Evolutionary conservation across 23 tunicate genomes (phyloP).

Genomic region (Aplidium turbinatum): DNA sequence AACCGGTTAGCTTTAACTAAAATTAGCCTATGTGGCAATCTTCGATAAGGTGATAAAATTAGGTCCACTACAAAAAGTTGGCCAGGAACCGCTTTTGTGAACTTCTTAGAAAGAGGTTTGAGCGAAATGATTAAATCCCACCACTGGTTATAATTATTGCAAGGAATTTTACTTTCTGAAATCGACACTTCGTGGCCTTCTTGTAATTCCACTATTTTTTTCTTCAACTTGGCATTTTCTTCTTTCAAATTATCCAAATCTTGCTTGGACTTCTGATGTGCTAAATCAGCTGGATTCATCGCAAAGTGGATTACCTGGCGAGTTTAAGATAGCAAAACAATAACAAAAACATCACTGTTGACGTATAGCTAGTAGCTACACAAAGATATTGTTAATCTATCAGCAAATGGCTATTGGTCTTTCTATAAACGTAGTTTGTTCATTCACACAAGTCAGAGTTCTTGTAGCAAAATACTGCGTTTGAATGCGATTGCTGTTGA

Average conservation of each 20-base stretch:
- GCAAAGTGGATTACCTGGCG: constrained; percentile 62
- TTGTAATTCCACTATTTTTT: constrained; percentile 43
- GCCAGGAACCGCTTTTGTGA: no score
- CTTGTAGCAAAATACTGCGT: no score
- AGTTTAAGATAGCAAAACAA: not conserved
- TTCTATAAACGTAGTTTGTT: not conserved
- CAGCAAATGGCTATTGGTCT: no score
- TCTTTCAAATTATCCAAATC: constrained; percentile 35
- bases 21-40: no score
- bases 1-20: no score
- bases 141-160: constrained; percentile 7
- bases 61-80: not conserved
- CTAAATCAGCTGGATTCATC: constrained; percentile 81
- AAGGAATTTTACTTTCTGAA: constrained; percentile 49
- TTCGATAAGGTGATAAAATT: no score
- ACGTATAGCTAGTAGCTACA: no score
- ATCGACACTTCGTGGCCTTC: constrained; percentile 68
- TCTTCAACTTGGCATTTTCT: constrained; percentile 37
- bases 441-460: not conserved
- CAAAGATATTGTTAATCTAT: no score
- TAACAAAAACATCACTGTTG: no score
- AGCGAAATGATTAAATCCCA: constrained; percentile 27
- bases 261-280: constrained; percentile 51
- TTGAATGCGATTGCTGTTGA: no score
- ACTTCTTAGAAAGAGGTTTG: no score